A percentile compares a stretch with the other conserved stretches of the same genome.
These are phyloP conservation scores for Limanda limanda DNA, from an alignment of 2,113 vertebrate species.

Conservation along the genomic window DNA sequence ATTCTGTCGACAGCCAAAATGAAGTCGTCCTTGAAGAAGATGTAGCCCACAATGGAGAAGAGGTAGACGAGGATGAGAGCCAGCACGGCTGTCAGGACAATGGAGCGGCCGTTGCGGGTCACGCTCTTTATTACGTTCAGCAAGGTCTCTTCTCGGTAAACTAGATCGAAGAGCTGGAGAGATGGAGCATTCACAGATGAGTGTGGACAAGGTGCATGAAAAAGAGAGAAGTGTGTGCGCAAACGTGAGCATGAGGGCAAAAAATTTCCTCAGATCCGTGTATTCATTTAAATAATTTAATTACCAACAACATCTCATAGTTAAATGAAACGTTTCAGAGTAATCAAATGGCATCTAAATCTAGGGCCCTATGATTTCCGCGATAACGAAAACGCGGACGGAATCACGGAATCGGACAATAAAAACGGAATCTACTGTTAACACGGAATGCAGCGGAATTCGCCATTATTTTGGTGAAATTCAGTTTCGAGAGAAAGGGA, in stretches of 20 bases:
- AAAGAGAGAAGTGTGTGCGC: background rate
- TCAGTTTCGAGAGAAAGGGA: too few relatives aligned
- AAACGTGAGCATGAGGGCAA: background rate
- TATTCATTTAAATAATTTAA: background rate
- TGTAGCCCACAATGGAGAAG: conserved; percentile 98
- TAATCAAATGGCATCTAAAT: background rate
- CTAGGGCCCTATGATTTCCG: too few relatives aligned
- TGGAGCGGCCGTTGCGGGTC: conserved; percentile 97
- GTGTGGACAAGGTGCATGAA: background rate
- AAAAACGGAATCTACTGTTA: too few relatives aligned
- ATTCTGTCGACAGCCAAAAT: conserved; percentile 96
- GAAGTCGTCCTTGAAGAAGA: conserved; percentile 99
- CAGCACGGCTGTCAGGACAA: conserved; percentile 95
- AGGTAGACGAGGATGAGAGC: conserved; percentile 99
- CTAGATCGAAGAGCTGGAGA: conserved; percentile 94
- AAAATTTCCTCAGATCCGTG: background rate
- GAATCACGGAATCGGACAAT: too few relatives aligned
- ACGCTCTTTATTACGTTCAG: conserved; percentile 99
- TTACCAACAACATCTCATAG: background rate
- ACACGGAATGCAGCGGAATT: too few relatives aligned
- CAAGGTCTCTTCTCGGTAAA: conserved; percentile 97
- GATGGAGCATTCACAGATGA: conserved; percentile 10
- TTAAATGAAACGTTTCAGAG: background rate
- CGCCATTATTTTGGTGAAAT: too few relatives aligned
- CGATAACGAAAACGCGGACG: too few relatives aligned